These are phyloP conservation scores for Falco columbarius DNA, from an alignment of 2,797 vertebrate species.

Conservation along the genomic window DNA sequence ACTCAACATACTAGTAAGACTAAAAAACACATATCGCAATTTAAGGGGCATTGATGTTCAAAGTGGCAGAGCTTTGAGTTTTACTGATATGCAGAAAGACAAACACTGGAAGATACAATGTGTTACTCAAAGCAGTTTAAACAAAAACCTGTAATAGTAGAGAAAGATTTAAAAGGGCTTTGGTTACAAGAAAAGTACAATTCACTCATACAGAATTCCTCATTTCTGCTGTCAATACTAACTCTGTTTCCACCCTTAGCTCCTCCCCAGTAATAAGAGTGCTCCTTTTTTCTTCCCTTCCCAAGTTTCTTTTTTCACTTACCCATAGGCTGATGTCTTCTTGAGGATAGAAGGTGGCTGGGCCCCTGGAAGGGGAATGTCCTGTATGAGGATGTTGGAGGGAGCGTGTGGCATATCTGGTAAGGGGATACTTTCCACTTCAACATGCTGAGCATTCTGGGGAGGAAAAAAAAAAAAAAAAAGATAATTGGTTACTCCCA, in stretches of 20 bases:
- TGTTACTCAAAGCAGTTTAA: neutral
- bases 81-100: neutral
- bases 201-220: neutral
- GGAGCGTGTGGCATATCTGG: conserved; percentile 98
- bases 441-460: conserved; percentile 96
- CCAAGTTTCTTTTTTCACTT: neutral
- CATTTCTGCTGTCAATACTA: neutral
- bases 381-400: conserved; percentile 96
- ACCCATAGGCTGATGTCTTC: conserved; percentile 92
- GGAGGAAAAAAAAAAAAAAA: neutral
- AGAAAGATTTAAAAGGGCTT: neutral
- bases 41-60: neutral
- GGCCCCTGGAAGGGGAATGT: conserved; percentile 95
- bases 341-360: conserved; percentile 97
- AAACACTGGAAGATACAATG: neutral
- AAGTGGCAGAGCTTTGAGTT: neutral
- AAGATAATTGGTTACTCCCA: neutral
- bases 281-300: neutral
- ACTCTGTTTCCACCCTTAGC: neutral
- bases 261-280: neutral
- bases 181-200: neutral
- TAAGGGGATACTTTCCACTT: conserved; percentile 98
- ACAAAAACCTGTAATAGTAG: neutral
- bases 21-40: neutral
- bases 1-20: neutral